Conservation (phyloP, 2,113 vertebrate species). For the Laticauda laticaudata region DNA sequence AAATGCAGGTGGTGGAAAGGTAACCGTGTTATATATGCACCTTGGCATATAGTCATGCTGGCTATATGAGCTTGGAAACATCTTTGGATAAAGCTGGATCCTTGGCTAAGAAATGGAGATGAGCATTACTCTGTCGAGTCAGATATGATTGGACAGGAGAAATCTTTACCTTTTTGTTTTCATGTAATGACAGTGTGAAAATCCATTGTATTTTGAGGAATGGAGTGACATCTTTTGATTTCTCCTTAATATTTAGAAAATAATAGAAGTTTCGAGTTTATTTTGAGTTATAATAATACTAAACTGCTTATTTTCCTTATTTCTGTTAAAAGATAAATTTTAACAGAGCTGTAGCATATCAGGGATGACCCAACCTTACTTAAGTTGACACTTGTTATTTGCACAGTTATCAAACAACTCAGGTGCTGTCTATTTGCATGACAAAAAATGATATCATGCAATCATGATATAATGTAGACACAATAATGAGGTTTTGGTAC, state of each 20-base stretch:
- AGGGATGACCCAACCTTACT: background rate
- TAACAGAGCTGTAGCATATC: background rate
- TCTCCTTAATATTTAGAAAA: background rate
- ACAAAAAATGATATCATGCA: background rate
- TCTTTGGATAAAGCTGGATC: background rate
- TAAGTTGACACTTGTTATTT: background rate
- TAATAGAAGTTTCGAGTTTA: background rate
- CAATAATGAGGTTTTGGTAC: background rate
- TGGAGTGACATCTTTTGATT: background rate
- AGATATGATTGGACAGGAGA: background rate
- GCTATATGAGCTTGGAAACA: background rate
- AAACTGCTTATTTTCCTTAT: background rate
- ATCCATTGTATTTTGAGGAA: background rate
- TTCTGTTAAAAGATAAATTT: background rate
- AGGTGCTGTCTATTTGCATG: background rate
- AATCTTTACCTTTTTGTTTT: background rate
- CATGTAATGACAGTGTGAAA: background rate
- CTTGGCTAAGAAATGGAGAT: background rate
- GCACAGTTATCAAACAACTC: background rate
- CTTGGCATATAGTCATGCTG: background rate
- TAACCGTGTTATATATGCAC: background rate
- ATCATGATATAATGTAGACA: background rate
- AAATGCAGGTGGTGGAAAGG: background rate
- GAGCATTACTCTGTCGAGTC: background rate
- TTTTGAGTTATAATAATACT: background rate